A percentile compares a stretch with the other conserved stretches of the same genome.
Conservation (phyloP, 2,888 invertebrate genomes). For the Eristalinus sepulchralis region DNA sequence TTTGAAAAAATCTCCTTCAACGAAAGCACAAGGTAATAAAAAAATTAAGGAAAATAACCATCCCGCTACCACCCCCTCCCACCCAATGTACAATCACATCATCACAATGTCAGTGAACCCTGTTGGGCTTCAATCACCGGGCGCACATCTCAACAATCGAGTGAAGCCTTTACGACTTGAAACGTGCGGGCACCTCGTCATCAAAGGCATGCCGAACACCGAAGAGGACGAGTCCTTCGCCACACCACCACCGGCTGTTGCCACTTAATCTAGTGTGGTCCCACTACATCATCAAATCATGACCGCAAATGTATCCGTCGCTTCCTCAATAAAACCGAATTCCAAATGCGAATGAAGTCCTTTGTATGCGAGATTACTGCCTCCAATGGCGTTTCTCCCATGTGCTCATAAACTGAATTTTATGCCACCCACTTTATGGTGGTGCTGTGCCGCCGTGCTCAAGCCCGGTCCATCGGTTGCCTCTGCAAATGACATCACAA, state of each 20-base stretch:
- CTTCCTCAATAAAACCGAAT: conserved; percentile 36
- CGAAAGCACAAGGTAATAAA: neutral
- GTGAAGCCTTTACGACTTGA: neutral
- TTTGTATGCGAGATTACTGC: conserved; percentile 10
- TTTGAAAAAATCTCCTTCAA: neutral
- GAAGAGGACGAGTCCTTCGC: neutral
- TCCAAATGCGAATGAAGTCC: conserved; percentile 31
- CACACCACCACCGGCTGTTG: neutral
- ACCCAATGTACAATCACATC: neutral
- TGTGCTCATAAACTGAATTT: conserved; percentile 18
- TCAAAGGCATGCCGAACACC: neutral
- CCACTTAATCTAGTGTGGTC: conserved; percentile 7
- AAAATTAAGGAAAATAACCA: neutral
- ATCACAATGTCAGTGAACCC: neutral
- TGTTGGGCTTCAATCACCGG: neutral
- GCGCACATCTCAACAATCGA: neutral
- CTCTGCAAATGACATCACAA: neutral
- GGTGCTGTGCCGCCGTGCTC: neutral
- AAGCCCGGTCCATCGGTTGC: neutral
- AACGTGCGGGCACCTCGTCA: neutral
- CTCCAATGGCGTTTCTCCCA: conserved; percentile 12
- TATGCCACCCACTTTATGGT: conserved; percentile 2
- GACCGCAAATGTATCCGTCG: conserved; percentile 12
- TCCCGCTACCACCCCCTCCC: neutral
- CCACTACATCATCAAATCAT: conserved; percentile 11